Evolutionary conservation across 1,140 invertebrate genomes (phyloP).

Genomic region (Drosophila repleta): DNA sequence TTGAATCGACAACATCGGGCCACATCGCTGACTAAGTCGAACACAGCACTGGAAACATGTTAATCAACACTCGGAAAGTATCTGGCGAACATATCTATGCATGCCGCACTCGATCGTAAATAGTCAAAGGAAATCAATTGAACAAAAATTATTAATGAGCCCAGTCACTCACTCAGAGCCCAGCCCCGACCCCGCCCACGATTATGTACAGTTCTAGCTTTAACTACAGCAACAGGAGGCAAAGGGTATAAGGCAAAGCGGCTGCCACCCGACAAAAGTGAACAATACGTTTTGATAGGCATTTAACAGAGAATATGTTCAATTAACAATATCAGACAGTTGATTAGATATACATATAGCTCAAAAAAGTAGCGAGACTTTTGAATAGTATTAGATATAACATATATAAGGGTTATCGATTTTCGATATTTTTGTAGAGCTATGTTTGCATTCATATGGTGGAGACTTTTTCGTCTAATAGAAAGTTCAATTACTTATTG

Average conservation of each 20-base stretch:
- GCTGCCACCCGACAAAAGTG: constrained; percentile 18
- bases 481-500: too few relatives aligned
- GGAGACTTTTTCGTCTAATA: too few relatives aligned
- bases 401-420: too few relatives aligned
- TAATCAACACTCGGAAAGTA: constrained; percentile 47
- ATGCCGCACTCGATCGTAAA: constrained; percentile 34
- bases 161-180: too few relatives aligned
- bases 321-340: too few relatives aligned
- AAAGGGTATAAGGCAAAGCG: neutral
- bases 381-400: too few relatives aligned
- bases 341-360: too few relatives aligned
- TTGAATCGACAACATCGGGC: constrained; percentile 33
- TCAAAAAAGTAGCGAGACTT: too few relatives aligned
- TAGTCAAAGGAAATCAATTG: constrained; percentile 50
- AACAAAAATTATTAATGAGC: constrained; percentile 45
- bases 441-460: too few relatives aligned
- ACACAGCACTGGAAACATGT: constrained; percentile 38
- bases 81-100: constrained; percentile 17
- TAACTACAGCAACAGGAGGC: neutral
- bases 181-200: constrained; percentile 6
- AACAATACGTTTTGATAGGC: too few relatives aligned
- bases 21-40: constrained; percentile 30
- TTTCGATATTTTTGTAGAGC: too few relatives aligned
- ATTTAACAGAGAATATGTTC: too few relatives aligned
- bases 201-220: constrained; percentile 30